These are phyloP conservation scores for Callospermophilus lateralis DNA, from an alignment of 2,113 vertebrate species.

Conservation along the genomic window DNA sequence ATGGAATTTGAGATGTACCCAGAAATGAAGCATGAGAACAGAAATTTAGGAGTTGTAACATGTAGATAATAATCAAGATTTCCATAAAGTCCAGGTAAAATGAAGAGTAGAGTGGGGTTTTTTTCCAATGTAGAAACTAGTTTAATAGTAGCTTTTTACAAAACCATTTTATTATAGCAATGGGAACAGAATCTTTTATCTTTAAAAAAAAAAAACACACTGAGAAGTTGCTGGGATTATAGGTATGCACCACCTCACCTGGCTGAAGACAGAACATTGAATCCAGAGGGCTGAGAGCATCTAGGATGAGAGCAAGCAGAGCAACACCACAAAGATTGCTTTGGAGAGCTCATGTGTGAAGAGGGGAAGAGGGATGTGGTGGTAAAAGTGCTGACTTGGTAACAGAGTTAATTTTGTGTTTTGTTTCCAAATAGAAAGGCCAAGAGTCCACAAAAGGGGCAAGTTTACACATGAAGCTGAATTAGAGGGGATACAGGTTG, in stretches of 20 bases:
- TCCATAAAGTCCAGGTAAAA: not conserved
- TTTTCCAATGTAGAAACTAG: not conserved
- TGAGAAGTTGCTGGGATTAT: no score
- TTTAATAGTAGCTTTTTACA: not conserved
- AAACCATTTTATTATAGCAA: not conserved
- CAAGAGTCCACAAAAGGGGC: not conserved
- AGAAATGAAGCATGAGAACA: not conserved
- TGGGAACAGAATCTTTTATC: not conserved
- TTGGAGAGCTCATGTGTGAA: not conserved
- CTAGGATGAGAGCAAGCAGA: not conserved
- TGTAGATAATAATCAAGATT: not conserved
- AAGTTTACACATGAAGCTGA: not conserved
- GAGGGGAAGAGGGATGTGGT: not conserved
- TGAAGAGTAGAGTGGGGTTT: not conserved
- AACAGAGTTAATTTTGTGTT: not conserved
- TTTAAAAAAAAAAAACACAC: no score
- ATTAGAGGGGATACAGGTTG: not conserved
- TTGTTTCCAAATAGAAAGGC: not conserved
- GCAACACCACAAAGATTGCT: no score
- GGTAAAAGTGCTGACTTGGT: not conserved
- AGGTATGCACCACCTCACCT: no score
- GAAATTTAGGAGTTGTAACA: not conserved
- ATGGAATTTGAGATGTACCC: not conserved
- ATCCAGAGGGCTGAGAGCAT: not conserved
- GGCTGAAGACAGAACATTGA: not conserved